A percentile compares a stretch with the other conserved stretches of the same genome.
phyloP scores from a whole-genome alignment of 2,888 invertebrate species.

The Ectropis crepuscularia region DNA sequence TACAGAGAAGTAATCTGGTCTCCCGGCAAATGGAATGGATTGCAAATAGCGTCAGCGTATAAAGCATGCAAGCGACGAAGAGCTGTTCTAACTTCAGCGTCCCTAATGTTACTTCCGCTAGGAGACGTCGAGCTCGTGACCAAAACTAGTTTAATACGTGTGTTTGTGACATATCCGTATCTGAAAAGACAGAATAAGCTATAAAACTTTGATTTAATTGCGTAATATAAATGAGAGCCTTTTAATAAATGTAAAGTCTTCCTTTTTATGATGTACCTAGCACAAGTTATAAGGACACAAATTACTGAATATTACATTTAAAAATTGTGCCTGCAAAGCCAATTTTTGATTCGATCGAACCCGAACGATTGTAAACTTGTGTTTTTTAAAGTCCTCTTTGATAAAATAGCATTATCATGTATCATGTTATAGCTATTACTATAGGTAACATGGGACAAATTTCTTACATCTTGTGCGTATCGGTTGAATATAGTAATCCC shows the following conservation, averaged over 20 bases:
- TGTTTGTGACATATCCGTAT: conserved; percentile 98
- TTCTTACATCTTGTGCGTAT: conserved; percentile 96
- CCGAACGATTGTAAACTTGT: too few species aligned
- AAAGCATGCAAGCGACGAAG: conserved; percentile 93
- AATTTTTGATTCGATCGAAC: too few species aligned
- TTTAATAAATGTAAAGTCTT: too few species aligned
- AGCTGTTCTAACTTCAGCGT: conserved; percentile 97
- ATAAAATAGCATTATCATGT: too few species aligned
- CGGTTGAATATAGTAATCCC: conserved; percentile 96
- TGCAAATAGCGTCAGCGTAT: conserved; percentile 97
- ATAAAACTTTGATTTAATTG: background rate
- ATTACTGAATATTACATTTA: too few species aligned
- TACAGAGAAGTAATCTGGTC: conserved; percentile 95
- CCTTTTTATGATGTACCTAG: too few species aligned
- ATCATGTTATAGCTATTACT: too few species aligned
- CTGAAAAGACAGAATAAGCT: conserved; percentile 71
- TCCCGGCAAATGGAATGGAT: conserved; percentile 98
- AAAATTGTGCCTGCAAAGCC: too few species aligned
- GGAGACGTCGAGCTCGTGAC: conserved; percentile 97
- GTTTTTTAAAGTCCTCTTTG: too few species aligned
- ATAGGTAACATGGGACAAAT: too few species aligned
- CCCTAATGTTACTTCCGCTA: conserved; percentile 93
- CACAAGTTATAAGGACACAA: too few species aligned
- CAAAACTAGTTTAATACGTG: conserved; percentile 96
- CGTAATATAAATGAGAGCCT: too few species aligned